Base-by-base conservation (phyloP, 2,797 vertebrate species). In the Acanthornis magna region DNA sequence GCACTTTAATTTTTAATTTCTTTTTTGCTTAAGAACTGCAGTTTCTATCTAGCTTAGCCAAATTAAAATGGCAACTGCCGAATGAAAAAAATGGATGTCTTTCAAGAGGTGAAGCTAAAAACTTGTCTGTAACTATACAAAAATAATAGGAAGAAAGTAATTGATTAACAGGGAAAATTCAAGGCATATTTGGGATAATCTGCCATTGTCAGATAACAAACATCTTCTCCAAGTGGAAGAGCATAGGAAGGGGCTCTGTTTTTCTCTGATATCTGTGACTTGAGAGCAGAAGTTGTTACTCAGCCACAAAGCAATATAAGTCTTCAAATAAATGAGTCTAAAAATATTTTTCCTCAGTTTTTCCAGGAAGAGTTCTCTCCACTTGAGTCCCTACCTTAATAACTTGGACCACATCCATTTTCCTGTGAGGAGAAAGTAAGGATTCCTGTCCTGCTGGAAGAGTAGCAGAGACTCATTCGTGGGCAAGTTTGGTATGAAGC, bases 61-160 rank as follows among this genome's bases (percentile, higher is more conserved):
- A 51, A 16, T 45, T 32, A 40, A 63, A 79, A 32, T 32, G 22
- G 19, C 34, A 77, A 43, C 13, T 60, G 5, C 16, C 50, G 27
- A 58, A 66, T 30, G 5, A 15, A 25, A 71, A 48, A 22, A 45
- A 4, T 9, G 0, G 0, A 17, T 16, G 3, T n/a, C 17, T 65
- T 71, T 34, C 16, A 42, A 43, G 32, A 54, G 50, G 0, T 42
- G 22, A 68, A 62, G 34, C 50, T 17, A 76, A 48, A 79, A 54
- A n/a, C 9, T 76, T 80, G 5, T n/a, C 43, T 61, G 16, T 40
- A 68, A 66, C 7, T 10, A 45, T 19, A 61, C 1, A 53, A 53
- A 65, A 72, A 16, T 9, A 57, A 20, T 22, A 70, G 17, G 6
- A 74, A 60, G 22, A 67, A 75, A 66, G 8, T 22, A 67, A 27